These are phyloP conservation scores for Beris morrisii DNA, from an alignment of 2,888 invertebrate species.

Conservation along the genomic window DNA sequence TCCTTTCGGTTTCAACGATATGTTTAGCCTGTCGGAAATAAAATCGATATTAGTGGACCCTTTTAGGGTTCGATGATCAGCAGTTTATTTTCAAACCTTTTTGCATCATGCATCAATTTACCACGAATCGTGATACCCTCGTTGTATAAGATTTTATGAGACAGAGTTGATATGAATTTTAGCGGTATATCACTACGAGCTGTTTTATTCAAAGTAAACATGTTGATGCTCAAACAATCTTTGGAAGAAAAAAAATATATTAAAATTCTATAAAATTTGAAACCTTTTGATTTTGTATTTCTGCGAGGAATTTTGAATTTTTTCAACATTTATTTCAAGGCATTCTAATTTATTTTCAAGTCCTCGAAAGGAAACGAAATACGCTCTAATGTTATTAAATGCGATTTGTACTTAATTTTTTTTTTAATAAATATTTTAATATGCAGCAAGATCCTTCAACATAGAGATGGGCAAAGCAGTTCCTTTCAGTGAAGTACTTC, in stretches of 20 bases:
- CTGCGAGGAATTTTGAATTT: too few relatives aligned
- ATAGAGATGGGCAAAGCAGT: too few relatives aligned
- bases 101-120: conserved; percentile 2
- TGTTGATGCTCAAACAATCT: neutral
- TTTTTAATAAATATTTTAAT: too few relatives aligned
- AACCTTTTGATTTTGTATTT: neutral
- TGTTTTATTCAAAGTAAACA: conserved; percentile 1
- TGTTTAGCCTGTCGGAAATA: neutral
- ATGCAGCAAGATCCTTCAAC: too few relatives aligned
- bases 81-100: neutral
- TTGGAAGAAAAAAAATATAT: neutral
- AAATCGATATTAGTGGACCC: too few relatives aligned
- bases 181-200: neutral
- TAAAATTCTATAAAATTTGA: neutral
- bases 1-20: neutral
- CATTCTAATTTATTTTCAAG: too few relatives aligned
- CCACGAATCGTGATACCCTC: neutral
- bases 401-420: too few relatives aligned
- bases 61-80: too few relatives aligned
- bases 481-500: too few relatives aligned
- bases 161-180: neutral
- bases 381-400: too few relatives aligned
- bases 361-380: too few relatives aligned
- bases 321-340: too few relatives aligned
- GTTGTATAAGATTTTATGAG: neutral